Evolutionary conservation across 2,888 invertebrate genomes (phyloP), one percentile per base, ranked within the genome.

Genomic region (Limnephilus auricula): DNA sequence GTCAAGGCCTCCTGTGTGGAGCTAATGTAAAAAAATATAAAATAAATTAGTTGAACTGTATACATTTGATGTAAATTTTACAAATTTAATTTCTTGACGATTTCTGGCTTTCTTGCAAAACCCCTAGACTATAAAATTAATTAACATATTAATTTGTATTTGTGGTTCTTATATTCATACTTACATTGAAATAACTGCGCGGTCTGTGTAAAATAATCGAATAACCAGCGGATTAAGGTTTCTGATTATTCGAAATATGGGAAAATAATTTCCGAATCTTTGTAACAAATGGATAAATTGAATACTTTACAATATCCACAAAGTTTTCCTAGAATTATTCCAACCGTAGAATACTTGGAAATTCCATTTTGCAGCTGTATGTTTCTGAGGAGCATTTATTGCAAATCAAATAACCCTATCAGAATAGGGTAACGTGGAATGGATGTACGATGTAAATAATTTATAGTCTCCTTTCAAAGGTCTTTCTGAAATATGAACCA

Each of bases 401-500:
- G 82, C 82, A 25, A 82, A 34, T 82, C 34, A 82, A 18, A 34
- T 34, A 82, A 82, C 82, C 34, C 82, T 34, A 82, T 34, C 82
- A 32, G 34, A 34, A 32, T 82, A 82, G 82, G 18, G 82, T 82
- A 82, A 82, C 34, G 18, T 82, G 82, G 34, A 82, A 82, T 34
- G 82, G 34, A 82, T 82, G 82, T 82, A 34, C 13, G 34, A 34
- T 34, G 34, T 82, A 82, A 82, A 34, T 82, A 82, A 82, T 82
- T 82, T 82, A 82, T 82, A 82, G 34, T 34, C 34, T 82, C 82
- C 82, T 82, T 82, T 82, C 82, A 82, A 82, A 82, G 82, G 34
- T 82, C 82, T 82, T 82, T 82, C 34, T 82, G 82, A 82, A 82
- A 82, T 82, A 82, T 82, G 82, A 82, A 34, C 82, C 82, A 34